Percentiles rank a stretch among this genome's conserved stretches.
Conservation (phyloP, 2,888 invertebrate genomes). For the Seira ritae region DNA sequence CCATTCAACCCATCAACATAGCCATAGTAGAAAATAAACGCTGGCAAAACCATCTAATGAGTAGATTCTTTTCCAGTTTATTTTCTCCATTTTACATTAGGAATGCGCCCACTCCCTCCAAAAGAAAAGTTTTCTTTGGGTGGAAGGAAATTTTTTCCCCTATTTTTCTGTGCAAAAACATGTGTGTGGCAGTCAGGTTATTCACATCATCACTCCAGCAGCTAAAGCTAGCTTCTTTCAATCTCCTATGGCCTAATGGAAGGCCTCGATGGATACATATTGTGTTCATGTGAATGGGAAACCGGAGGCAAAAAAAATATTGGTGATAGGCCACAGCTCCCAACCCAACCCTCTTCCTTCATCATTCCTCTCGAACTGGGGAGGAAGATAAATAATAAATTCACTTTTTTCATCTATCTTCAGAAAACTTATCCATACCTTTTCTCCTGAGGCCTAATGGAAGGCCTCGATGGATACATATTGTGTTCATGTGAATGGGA, state of each 20-base stretch:
- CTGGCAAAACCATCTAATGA: neutral
- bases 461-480: constrained; percentile 18
- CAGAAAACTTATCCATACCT: neutral
- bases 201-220: constrained; percentile 56
- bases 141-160: neutral
- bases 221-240: constrained; percentile 29
- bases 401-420: constrained; percentile 38
- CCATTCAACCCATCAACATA: no score
- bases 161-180: constrained; percentile 27
- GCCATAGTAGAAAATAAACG: neutral
- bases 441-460: constrained; percentile 46
- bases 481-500: neutral
- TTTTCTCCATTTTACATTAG: neutral
- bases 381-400: constrained; percentile 65
- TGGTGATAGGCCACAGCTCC: constrained; percentile 38
- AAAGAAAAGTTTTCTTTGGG: neutral
- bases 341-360: constrained; percentile 26
- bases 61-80: constrained; percentile 7
- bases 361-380: constrained; percentile 34
- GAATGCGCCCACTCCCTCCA: neutral
- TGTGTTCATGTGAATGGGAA: neutral
- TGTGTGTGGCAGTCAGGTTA: constrained; percentile 58
- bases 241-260: constrained; percentile 53
- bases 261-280: constrained; percentile 8
- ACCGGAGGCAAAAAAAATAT: constrained; percentile 23